A percentile compares a stretch with the other conserved stretches of the same genome.
Conservation (phyloP, 2,888 invertebrate genomes). For the Tridacna crocea region DNA sequence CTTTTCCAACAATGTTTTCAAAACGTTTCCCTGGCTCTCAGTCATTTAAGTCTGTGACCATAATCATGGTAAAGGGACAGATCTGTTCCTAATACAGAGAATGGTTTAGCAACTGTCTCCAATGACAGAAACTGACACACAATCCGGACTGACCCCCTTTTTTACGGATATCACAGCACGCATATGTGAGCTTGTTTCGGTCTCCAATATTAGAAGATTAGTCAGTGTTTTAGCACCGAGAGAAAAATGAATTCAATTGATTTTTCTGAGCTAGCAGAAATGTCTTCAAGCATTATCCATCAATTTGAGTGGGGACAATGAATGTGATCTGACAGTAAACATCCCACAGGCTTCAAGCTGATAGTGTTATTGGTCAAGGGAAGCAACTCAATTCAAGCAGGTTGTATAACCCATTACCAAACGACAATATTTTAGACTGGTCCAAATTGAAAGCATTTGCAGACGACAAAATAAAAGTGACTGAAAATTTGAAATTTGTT, state of each 20-base stretch:
- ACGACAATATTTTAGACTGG: too few species aligned
- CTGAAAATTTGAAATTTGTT: too few species aligned
- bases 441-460: too few species aligned
- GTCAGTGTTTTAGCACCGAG: constrained; percentile 45
- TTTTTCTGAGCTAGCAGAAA: constrained; percentile 48
- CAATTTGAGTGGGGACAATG: constrained; percentile 53
- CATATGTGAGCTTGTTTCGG: constrained; percentile 41
- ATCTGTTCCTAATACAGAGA: not conserved
- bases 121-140: not conserved
- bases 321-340: constrained; percentile 26
- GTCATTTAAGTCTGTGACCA: not conserved
- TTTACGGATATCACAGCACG: not conserved
- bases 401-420: too few species aligned
- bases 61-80: not conserved
- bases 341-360: not conserved
- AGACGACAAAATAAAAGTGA: too few species aligned
- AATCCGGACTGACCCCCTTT: not conserved
- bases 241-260: constrained; percentile 61
- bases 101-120: not conserved
- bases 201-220: constrained; percentile 48
- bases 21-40: not conserved
- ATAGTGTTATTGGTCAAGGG: not conserved
- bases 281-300: constrained; percentile 56
- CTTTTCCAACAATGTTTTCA: not conserved
- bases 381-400: not conserved